phyloP scores from a whole-genome alignment of 2,888 invertebrate genomes.

The Caradrina kadenii region DNA sequence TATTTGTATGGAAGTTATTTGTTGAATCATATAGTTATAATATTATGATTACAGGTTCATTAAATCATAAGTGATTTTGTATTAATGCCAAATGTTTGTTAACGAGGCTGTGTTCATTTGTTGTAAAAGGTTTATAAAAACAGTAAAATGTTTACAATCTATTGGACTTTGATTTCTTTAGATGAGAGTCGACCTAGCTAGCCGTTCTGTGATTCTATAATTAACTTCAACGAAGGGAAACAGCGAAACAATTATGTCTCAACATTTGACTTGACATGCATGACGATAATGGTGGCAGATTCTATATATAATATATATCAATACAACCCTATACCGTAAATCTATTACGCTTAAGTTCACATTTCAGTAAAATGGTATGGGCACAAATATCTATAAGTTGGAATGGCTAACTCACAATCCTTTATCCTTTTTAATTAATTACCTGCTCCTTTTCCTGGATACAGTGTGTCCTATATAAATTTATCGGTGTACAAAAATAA shows the following conservation, averaged over 20 bases:
- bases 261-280: slow-evolving; percentile 38
- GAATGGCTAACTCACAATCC: slow-evolving; percentile 27
- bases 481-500: not conserved
- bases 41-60: slow-evolving; percentile 62
- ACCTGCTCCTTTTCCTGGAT: slow-evolving; percentile 3
- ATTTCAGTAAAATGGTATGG: slow-evolving; percentile 18
- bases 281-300: slow-evolving; percentile 38
- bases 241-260: slow-evolving; percentile 4
- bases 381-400: slow-evolving; percentile 24
- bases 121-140: slow-evolving; percentile 72
- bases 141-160: slow-evolving; percentile 71
- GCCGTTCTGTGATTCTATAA: not conserved
- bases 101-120: slow-evolving; percentile 73
- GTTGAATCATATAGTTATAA: slow-evolving; percentile 63
- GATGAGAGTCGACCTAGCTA: slow-evolving; percentile 38
- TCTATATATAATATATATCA: slow-evolving; percentile 10
- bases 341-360: slow-evolving; percentile 10
- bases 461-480: not conserved
- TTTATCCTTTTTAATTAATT: slow-evolving; percentile 15
- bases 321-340: slow-evolving; percentile 8
- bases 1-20: slow-evolving; percentile 66
- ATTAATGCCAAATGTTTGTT: slow-evolving; percentile 71
- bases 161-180: slow-evolving; percentile 69
- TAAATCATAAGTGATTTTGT: slow-evolving; percentile 66
- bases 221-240: slow-evolving; percentile 7